Evolutionary conservation across 1,140 invertebrate species (phyloP).

Genomic region (Neoseiulus cucumeris): DNA sequence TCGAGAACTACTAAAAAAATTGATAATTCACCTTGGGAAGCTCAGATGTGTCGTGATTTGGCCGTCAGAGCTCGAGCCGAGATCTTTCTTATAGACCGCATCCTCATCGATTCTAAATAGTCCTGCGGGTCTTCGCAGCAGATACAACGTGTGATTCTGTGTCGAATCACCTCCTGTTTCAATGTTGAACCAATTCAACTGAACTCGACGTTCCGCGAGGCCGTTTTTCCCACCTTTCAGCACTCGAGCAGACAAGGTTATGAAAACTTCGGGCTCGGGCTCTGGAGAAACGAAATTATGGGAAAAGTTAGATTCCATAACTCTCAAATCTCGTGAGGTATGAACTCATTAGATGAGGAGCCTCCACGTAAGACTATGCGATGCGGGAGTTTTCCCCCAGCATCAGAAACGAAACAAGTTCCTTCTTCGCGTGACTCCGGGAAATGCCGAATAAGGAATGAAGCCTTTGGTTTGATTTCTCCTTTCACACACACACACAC

Average conservation of each 20-base stretch:
- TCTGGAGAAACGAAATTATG: not conserved
- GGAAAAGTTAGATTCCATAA: too few relatives aligned
- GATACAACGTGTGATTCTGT: not conserved
- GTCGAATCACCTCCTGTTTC: not conserved
- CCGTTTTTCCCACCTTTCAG: not conserved
- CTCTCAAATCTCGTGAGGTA: not conserved
- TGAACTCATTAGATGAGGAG: too few relatives aligned
- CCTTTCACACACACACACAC: too few relatives aligned
- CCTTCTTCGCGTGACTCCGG: too few relatives aligned
- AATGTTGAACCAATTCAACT: constrained; percentile 6
- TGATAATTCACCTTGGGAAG: constrained; percentile 4
- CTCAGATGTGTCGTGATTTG: not conserved
- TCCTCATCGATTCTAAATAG: not conserved
- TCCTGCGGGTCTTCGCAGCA: not conserved
- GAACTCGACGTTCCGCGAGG: constrained; percentile 1
- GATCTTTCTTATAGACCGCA: not conserved
- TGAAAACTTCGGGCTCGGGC: constrained; percentile 1
- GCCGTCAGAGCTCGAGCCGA: not conserved
- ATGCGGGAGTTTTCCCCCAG: too few relatives aligned
- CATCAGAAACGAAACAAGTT: too few relatives aligned
- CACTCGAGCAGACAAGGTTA: not conserved
- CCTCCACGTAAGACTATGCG: too few relatives aligned
- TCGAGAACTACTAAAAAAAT: too few relatives aligned
- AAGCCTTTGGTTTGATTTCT: too few relatives aligned
- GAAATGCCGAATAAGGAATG: too few relatives aligned